Evolutionary conservation across 2,888 invertebrate species (phyloP), one percentile per base, ranked within the genome.

Genomic region (Ormyrus nitidulus): DNA sequence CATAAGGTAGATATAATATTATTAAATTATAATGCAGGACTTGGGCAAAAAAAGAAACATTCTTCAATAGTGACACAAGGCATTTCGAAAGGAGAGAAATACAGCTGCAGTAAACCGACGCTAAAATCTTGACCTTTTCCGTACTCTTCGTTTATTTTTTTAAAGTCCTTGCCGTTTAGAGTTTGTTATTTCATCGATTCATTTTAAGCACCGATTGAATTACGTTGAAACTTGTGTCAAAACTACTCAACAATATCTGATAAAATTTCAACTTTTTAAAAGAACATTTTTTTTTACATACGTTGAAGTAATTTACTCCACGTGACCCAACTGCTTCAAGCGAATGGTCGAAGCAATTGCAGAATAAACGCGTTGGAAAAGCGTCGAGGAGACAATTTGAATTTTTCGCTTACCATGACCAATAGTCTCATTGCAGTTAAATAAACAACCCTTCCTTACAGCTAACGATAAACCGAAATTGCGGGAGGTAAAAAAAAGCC

Each of bases 401-500:
- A 34, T 34, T 34, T 34, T 34, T 34, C 34, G 34, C 34, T 34
- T 34, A 34, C 34, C 34, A 34, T 34, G 34, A 34, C 3, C 34
- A 34, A 34, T 34, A 34, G 34, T 34, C 34, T 34, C 34, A 34
- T 34, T 34, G 34, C 34, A 34, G 34, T 34, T 34, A 34, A 34
- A 34, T 34, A 34, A 34, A 34, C 4, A 34, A 34, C 34, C 34
- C 34, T 34, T 4, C 59, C 44, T 65, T 46, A 51, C 66, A 59
- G 59, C 61, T n/a, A 65, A 72, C 65, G 72, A 71, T 71, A 76
- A 76, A 68, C 8, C 49, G 71, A 13, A 53, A 72, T 65, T 53
- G 46, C 13, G 3, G 34, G 34, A 13, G 7, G 56, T 44, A 46
- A 59, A 68, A 58, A 58, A 6, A 77, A 59, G 56, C 13, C 62